Percentiles rank a stretch among this genome's conserved stretches.
Evolutionary conservation across 2,888 invertebrate genomes (phyloP).

Genomic region (Calliphora vomitoria): DNA sequence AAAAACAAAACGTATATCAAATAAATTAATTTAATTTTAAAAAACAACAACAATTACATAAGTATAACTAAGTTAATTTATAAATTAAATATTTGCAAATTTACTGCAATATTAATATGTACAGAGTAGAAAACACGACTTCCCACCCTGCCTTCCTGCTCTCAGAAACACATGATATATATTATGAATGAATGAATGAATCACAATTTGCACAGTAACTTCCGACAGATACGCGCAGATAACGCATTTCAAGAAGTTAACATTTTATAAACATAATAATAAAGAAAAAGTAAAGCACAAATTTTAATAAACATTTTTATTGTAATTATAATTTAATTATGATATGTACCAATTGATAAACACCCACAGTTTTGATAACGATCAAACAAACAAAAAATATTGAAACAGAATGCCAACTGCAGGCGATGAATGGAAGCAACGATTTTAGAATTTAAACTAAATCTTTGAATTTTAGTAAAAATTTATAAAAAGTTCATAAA

Average conservation of each 20-base stretch:
- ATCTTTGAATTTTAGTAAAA: no score
- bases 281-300: not conserved
- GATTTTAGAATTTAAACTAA: no score
- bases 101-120: constrained; percentile 6
- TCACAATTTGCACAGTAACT: not conserved
- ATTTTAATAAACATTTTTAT: not conserved
- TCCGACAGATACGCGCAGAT: constrained; percentile 18
- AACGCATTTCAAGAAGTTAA: constrained; percentile 10
- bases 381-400: not conserved
- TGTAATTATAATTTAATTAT: constrained; percentile 5
- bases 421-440: not conserved
- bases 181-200: constrained; percentile 43
- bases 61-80: constrained; percentile 2
- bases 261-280: not conserved
- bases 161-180: constrained; percentile 19
- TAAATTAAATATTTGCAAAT: constrained; percentile 36
- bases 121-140: not conserved
- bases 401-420: not conserved
- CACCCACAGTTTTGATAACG: not conserved
- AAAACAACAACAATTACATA: not conserved
- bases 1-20: not conserved
- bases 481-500: no score
- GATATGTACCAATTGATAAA: not conserved
- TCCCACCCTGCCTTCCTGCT: not conserved
- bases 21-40: not conserved